Percentiles rank a stretch among this genome's conserved stretches.
Conservation (phyloP, 2,888 invertebrate species). For the Sphecodes monilicornis region DNA sequence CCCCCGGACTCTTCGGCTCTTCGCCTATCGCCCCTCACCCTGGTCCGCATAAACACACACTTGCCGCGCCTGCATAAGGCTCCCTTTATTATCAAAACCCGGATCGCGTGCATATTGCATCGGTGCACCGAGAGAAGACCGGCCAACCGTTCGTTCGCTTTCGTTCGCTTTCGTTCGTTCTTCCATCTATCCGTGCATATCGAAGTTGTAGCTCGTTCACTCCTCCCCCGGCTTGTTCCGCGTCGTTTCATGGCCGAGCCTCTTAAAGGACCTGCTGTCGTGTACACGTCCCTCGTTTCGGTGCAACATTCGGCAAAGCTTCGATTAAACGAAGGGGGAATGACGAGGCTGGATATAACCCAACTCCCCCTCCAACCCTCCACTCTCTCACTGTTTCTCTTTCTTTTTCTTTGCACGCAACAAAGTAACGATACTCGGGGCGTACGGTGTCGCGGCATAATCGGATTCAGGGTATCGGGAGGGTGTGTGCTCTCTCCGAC, state of each 20-base stretch:
- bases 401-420: not conserved
- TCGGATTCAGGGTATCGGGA: not conserved
- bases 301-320: conserved; percentile 35
- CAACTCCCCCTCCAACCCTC: not conserved
- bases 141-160: conserved; percentile 49
- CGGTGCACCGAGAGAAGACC: conserved; percentile 68
- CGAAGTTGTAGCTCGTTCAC: conserved; percentile 62
- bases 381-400: not conserved
- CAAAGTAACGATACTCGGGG: not conserved
- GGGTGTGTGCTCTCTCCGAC: not conserved
- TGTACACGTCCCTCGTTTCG: not conserved
- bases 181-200: conserved; percentile 61
- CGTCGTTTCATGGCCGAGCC: conserved; percentile 36
- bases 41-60: conserved; percentile 76
- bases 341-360: conserved; percentile 3
- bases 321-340: conserved; percentile 24
- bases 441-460: not conserved
- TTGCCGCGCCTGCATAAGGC: conserved; percentile 76
- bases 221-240: conserved; percentile 38
- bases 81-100: conserved; percentile 79
- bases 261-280: conserved; percentile 53
- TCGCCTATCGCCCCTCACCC: conserved; percentile 65
- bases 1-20: conserved; percentile 13
- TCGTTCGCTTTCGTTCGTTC: conserved; percentile 23
- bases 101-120: conserved; percentile 82